phyloP scores from a whole-genome alignment of 2,797 vertebrate genomes.

The Sebastes steindachneri region DNA sequence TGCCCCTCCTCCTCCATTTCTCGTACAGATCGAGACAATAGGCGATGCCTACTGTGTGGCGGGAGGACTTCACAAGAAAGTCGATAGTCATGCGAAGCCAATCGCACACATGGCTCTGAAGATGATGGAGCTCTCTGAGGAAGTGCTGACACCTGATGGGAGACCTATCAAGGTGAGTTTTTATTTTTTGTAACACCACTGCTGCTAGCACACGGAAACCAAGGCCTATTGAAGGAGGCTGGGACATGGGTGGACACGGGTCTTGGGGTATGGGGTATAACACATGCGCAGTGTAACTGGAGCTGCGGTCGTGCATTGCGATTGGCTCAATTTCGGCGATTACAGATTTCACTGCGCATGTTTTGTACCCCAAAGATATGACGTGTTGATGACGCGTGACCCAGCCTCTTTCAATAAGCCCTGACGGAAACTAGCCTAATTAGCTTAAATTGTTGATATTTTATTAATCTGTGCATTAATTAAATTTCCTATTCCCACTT shows the following conservation, averaged over 20 bases:
- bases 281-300: no score
- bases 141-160: constrained; percentile 95
- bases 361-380: no score
- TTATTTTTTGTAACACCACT: background rate
- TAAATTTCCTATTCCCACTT: background rate
- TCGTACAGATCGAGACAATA: constrained; percentile 95
- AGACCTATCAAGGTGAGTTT: constrained; percentile 94
- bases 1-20: background rate
- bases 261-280: no score
- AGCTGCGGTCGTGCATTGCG: rapidly evolving
- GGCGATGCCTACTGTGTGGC: constrained; percentile 98
- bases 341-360: no score
- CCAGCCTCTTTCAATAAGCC: no score
- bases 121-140: constrained; percentile 99
- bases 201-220: background rate
- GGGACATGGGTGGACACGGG: no score
- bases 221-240: background rate
- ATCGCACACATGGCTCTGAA: constrained; percentile 98
- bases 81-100: constrained; percentile 93
- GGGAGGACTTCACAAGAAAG: constrained; percentile 94
- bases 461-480: background rate
- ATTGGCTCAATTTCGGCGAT: no score
- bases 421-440: background rate
- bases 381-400: no score
- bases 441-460: background rate